Evolutionary conservation across 2,113 vertebrate species (phyloP).

Genomic region (Marmota monax): DNA sequence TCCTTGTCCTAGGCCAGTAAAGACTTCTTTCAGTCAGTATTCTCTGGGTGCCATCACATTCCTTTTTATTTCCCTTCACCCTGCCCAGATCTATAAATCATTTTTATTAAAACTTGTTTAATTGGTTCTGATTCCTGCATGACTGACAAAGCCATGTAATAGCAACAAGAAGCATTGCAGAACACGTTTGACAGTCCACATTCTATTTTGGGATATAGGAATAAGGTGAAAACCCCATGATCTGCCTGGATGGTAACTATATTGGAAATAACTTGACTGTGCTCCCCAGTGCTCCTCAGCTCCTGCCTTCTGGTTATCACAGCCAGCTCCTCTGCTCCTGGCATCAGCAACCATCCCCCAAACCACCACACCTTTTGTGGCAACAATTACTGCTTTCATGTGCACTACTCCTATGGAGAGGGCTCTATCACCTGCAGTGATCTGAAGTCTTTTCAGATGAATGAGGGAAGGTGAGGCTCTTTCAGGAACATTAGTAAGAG

Average conservation of each 20-base stretch:
- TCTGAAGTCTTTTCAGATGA: background rate
- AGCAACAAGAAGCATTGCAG: background rate
- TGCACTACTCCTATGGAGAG: background rate
- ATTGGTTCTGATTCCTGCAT: background rate
- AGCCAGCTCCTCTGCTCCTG: background rate
- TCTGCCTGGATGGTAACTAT: background rate
- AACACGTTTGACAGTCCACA: background rate
- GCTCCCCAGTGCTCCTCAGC: background rate
- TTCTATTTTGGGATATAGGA: background rate
- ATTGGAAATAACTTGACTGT: background rate
- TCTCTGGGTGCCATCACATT: background rate
- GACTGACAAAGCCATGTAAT: background rate
- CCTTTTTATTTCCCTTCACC: background rate
- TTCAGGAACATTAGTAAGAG: background rate
- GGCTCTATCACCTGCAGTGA: background rate
- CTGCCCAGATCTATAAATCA: background rate
- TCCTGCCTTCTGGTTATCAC: background rate
- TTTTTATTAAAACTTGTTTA: slow-evolving; percentile 20
- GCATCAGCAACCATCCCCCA: background rate
- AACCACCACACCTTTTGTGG: background rate
- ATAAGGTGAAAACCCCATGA: background rate
- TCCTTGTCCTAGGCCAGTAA: background rate
- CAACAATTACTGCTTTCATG: background rate
- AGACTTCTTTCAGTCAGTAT: background rate
- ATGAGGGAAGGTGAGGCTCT: background rate